These are phyloP conservation scores for Cosmia pyralina DNA, from an alignment of 2,888 invertebrate species.

Conservation along the genomic window DNA sequence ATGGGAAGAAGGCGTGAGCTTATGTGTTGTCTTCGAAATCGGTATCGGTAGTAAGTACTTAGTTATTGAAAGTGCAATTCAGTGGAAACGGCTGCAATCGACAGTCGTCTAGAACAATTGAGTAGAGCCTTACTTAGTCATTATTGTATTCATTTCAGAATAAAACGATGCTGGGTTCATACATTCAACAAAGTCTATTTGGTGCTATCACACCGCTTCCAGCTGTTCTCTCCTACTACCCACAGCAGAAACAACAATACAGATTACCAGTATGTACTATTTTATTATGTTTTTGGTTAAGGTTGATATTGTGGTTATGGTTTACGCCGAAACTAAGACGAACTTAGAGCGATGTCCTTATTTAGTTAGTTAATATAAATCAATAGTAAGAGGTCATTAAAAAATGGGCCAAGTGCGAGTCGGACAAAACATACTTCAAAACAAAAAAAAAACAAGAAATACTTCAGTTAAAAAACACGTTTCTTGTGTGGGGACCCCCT, in stretches of 20 bases:
- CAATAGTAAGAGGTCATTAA: neutral
- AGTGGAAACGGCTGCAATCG: neutral
- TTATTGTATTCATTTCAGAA: constrained; percentile 73
- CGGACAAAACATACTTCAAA: no score
- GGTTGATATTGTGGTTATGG: neutral
- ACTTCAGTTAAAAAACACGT: no score
- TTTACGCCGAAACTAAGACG: neutral
- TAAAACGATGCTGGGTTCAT: constrained; percentile 88
- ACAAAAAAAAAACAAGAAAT: no score
- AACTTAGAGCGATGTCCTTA: neutral
- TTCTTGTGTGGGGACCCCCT: no score
- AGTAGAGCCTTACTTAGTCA: neutral
- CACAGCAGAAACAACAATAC: constrained; percentile 82
- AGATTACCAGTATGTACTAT: constrained; percentile 82
- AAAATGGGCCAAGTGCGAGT: neutral
- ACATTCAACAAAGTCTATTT: constrained; percentile 87
- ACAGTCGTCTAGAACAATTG: neutral
- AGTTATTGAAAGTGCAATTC: neutral
- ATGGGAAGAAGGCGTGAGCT: no score
- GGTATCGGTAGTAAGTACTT: no score
- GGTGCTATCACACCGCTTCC: constrained; percentile 85
- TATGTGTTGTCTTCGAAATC: no score
- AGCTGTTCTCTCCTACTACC: constrained; percentile 86
- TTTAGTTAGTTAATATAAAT: neutral
- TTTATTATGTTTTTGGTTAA: neutral